Conservation (phyloP, 2,113 vertebrate genomes). For the Aptenodytes forsteri region DNA sequence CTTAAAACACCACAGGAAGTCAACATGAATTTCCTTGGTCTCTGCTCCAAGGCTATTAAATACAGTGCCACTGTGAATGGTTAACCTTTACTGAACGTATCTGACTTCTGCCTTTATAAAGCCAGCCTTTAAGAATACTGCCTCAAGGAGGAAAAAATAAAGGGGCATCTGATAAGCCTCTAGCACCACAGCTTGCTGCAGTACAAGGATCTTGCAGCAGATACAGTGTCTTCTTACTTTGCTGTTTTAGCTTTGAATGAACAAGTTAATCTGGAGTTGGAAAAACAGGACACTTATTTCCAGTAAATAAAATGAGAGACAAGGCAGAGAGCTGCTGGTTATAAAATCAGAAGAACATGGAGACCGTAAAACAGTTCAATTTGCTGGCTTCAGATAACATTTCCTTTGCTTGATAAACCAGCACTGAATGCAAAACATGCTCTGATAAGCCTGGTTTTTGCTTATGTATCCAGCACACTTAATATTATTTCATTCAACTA, state of each 20-base stretch:
- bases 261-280: not conserved
- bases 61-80: not conserved
- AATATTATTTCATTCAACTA: not conserved
- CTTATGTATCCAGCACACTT: not conserved
- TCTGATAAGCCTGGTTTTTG: not conserved
- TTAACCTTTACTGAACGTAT: not conserved
- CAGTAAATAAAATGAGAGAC: not conserved
- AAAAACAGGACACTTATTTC: not conserved
- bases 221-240: not conserved
- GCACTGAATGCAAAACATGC: not conserved
- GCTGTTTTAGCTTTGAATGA: not conserved
- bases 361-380: not conserved
- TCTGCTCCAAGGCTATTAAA: not conserved
- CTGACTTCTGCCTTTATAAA: not conserved
- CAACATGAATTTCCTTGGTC: not conserved
- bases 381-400: not conserved
- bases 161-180: not conserved
- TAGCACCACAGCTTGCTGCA: not conserved
- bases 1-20: not conserved
- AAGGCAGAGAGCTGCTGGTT: not conserved
- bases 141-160: not conserved
- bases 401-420: not conserved
- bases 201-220: not conserved
- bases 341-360: not conserved
- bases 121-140: not conserved